Evolutionary conservation across 1,140 invertebrate species (phyloP).

Genomic region (Alviniconcha marisindica): DNA sequence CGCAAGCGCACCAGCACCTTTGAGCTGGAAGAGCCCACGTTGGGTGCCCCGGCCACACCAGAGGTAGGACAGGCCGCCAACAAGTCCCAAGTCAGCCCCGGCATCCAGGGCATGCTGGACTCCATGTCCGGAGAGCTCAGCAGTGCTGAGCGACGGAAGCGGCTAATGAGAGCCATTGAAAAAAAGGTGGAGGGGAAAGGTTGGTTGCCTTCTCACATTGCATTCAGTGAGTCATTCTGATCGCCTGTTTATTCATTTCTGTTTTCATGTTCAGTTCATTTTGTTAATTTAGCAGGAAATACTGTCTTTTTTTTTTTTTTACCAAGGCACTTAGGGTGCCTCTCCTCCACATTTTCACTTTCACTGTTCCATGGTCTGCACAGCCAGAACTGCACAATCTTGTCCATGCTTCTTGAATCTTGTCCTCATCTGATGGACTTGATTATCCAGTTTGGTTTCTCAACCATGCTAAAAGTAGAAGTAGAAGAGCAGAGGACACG

Average conservation of each 20-base stretch:
- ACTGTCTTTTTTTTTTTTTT: no score
- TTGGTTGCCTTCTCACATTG: conserved; percentile 6
- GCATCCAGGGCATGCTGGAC: conserved; percentile 57
- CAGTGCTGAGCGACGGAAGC: conserved; percentile 60
- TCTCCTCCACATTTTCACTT: no score
- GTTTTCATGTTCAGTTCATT: no score
- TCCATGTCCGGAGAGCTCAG: conserved; percentile 58
- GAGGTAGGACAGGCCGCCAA: conserved; percentile 12
- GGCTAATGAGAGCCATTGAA: conserved; percentile 59
- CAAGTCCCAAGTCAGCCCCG: conserved; percentile 46
- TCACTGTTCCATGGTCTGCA: no score
- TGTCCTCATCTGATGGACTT: no score
- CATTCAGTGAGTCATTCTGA: background rate
- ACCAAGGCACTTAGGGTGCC: no score
- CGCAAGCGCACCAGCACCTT: conserved; percentile 57
- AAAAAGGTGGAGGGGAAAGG: conserved; percentile 64
- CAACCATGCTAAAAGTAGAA: no score
- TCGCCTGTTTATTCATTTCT: background rate
- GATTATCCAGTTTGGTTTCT: no score
- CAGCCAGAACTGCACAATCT: no score
- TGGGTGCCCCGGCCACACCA: conserved; percentile 35
- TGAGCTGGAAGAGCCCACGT: conserved; percentile 45
- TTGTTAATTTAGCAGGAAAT: no score
- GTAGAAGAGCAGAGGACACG: no score
- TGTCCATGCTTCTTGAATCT: no score